phyloP scores from a whole-genome alignment of 2,113 vertebrate species.

The Istiophorus platypterus region DNA sequence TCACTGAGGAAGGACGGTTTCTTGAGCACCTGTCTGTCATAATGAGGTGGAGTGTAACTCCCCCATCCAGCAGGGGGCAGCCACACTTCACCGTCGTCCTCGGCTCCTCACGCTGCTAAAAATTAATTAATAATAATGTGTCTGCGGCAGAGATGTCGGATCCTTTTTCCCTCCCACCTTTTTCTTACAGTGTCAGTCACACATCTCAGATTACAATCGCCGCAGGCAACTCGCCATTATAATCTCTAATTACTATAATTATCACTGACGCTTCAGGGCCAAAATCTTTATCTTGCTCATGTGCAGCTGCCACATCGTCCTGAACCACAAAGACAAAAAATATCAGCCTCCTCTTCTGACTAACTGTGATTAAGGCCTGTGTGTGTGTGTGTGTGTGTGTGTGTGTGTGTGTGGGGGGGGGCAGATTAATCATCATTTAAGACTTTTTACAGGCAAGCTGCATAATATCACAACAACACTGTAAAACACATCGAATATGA shows the following conservation, averaged over 20 bases:
- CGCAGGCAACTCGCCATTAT: background rate
- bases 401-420: no score
- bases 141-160: background rate
- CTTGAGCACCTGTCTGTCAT: no score
- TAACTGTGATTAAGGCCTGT: no score
- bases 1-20: no score
- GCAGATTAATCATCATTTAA: no score
- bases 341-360: no score
- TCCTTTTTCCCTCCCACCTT: no score
- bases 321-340: no score
- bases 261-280: background rate
- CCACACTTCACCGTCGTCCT: background rate
- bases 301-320: background rate
- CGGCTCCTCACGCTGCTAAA: background rate
- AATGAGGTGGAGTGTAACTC: background rate
- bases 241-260: slow-evolving; percentile 28
- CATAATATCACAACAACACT: no score
- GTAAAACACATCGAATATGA: no score
- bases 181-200: background rate
- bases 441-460: no score
- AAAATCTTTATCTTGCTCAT: background rate
- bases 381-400: no score
- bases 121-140: background rate
- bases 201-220: background rate
- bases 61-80: slow-evolving; percentile 40